These are phyloP conservation scores for Bovichtus diacanthus DNA, from an alignment of 2,797 vertebrate genomes.

Conservation along the genomic window DNA sequence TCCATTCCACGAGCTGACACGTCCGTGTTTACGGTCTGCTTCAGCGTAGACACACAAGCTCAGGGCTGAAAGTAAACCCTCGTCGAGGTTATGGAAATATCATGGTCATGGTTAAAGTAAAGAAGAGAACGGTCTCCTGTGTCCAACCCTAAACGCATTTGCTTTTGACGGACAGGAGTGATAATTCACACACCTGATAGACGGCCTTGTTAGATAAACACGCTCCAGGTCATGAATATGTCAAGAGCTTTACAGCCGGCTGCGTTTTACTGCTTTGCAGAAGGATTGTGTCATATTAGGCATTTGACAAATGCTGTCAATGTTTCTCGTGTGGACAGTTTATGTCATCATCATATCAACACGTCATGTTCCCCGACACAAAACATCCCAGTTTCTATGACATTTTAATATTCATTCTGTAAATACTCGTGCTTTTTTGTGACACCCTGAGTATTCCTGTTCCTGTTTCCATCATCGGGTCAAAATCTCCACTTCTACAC, in stretches of 20 bases:
- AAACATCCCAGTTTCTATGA: no score
- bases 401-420: no score
- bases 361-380: no score
- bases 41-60: background rate
- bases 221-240: background rate
- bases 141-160: background rate
- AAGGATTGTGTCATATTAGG: background rate
- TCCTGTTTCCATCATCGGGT: no score
- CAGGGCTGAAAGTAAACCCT: no score
- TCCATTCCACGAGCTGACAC: background rate
- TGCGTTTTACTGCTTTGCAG: background rate
- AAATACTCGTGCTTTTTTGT: no score
- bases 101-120: background rate
- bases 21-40: background rate
- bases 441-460: no score
- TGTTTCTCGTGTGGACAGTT: background rate
- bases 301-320: background rate
- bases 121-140: background rate
- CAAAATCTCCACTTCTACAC: no score
- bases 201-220: background rate
- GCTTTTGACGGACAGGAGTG: background rate
- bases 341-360: no score
- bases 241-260: background rate
- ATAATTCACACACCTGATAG: background rate
- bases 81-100: background rate